Evolutionary conservation across 37 sponge, comb jelly and placozoan species (phyloP), one percentile per base, ranked within the genome.

Genomic region (Cladorhizidae sp.): DNA sequence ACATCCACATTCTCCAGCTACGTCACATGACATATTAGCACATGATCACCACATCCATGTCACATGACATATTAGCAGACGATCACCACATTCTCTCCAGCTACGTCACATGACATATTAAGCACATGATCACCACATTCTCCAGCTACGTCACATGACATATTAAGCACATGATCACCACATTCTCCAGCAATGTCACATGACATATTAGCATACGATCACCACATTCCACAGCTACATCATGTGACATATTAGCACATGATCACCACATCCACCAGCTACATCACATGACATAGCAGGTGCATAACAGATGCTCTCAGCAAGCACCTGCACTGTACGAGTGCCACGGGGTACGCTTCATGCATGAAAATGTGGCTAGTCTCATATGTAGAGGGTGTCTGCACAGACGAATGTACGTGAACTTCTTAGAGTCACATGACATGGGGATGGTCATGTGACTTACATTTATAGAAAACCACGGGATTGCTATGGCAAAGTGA

Each of bases 1-100:
- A 98, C 72, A 37, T 90, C 92, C 33, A 95, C 51, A 76, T 98
- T 96, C 79, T 98, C 96, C 87, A 98, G 63, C 94, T 92, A 37
- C 14, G 40, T 40, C 40, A 57, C 43, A 29, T 17, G n/a, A 42
- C 49, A 71, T 22, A 41, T 15, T 28, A 61, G 7, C 63, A 29
- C 63, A 61, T 28, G 63, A 29, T 61, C 63, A 61, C 15, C 12
- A 29, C 63, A 61, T 7, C 5, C 15, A 29, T 61, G 63, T 29
- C 7, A 11, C 15, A 61, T 45, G 49, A n/a, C n/a, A n/a, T 45
- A 45, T 5, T 45, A 9, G 49, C 9, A 12, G 8, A 45, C 49
- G 49, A n/a, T 45, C 49, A 45, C 49, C 5, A 45, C 49, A 45
- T 45, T 5, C n/a, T n/a, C n/a, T n/a, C n/a, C n/a, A n/a, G n/a